These are phyloP conservation scores for Drosophila parabipectinata DNA, from an alignment of 1,140 invertebrate species.

Conservation along the genomic window DNA sequence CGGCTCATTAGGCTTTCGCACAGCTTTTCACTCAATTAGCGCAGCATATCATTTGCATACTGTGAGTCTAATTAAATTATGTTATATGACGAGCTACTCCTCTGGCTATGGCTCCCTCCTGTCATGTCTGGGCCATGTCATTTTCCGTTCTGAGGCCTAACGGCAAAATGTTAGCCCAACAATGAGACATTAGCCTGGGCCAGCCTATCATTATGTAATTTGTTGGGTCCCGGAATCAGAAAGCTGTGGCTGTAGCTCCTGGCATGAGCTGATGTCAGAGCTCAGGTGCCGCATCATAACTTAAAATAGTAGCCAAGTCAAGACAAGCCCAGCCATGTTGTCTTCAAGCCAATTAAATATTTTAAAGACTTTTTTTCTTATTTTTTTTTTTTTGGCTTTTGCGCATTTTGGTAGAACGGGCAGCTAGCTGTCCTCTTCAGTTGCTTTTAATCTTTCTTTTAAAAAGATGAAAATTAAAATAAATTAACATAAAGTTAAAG, in stretches of 20 bases:
- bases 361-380: constrained; percentile 52
- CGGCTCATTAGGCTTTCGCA: constrained; percentile 49
- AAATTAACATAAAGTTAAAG: constrained; percentile 75
- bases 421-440: constrained; percentile 40
- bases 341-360: constrained; percentile 69
- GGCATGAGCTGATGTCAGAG: constrained; percentile 65
- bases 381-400: constrained; percentile 22
- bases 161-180: constrained; percentile 36
- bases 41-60: constrained; percentile 74
- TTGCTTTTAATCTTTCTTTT: constrained; percentile 62
- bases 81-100: background rate
- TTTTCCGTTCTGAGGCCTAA: constrained; percentile 19
- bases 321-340: background rate
- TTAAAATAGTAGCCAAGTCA: constrained; percentile 69
- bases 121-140: background rate
- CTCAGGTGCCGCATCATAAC: constrained; percentile 64
- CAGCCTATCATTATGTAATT: constrained; percentile 75
- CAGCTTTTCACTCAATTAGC: constrained; percentile 70
- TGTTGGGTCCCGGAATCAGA: constrained; percentile 48
- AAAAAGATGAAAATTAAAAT: constrained; percentile 60
- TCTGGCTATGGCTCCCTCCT: background rate
- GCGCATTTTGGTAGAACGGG: constrained; percentile 30
- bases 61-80: constrained; percentile 64
- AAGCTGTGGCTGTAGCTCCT: constrained; percentile 9
- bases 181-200: constrained; percentile 36